A percentile compares a stretch with the other conserved stretches of the same genome.
phyloP scores from a whole-genome alignment of 2,888 invertebrate genomes.

The Andrena chrysosceles region DNA sequence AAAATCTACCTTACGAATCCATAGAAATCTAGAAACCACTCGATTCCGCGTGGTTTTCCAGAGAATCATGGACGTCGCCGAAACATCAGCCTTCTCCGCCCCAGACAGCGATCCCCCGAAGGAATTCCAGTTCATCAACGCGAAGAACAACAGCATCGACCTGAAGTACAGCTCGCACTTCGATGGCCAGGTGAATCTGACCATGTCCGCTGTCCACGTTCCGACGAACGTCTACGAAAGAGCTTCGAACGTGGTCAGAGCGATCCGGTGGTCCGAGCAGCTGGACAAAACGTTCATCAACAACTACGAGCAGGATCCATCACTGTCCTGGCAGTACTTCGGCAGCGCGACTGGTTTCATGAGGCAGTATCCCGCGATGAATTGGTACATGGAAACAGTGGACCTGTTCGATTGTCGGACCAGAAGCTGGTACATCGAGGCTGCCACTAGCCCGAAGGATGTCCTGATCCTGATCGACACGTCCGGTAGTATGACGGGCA shows the following conservation, averaged over 20 bases:
- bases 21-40: neutral
- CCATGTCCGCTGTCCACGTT: slow-evolving; percentile 95
- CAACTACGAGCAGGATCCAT: slow-evolving; percentile 78
- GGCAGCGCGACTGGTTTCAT: slow-evolving; percentile 99
- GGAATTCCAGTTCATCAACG: slow-evolving; percentile 77
- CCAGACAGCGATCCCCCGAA: slow-evolving; percentile 70
- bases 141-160: slow-evolving; percentile 86
- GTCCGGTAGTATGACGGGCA: slow-evolving; percentile 96
- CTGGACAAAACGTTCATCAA: slow-evolving; percentile 94
- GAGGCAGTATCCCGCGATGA: slow-evolving; percentile 97
- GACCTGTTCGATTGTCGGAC: slow-evolving; percentile 98
- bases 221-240: slow-evolving; percentile 98
- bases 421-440: slow-evolving; percentile 98
- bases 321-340: slow-evolving; percentile 99
- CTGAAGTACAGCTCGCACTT: slow-evolving; percentile 91
- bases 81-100: slow-evolving; percentile 90
- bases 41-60: slow-evolving; percentile 74
- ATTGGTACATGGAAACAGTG: slow-evolving; percentile 92
- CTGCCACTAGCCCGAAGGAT: slow-evolving; percentile 99
- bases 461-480: slow-evolving; percentile 94
- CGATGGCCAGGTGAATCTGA: slow-evolving; percentile 89
- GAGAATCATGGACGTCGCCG: slow-evolving; percentile 95
- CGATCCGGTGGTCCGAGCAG: slow-evolving; percentile 98
- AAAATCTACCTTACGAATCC: neutral
- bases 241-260: slow-evolving; percentile 94